Conservation (phyloP, 1,140 invertebrate species). For the Zaprionus taronus region DNA sequence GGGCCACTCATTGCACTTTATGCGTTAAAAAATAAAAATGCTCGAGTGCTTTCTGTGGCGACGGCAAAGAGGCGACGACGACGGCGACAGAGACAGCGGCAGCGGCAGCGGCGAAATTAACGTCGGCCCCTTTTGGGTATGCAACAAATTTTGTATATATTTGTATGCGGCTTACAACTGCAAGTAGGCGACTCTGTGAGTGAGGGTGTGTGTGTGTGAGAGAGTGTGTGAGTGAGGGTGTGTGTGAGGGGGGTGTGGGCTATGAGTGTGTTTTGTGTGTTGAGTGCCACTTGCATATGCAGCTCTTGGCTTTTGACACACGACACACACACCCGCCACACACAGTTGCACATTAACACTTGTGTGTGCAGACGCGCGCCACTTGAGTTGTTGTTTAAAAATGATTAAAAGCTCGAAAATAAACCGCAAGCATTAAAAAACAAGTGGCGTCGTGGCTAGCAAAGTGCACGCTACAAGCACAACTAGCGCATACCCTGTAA, state of each 20-base stretch:
- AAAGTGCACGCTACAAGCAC: not conserved
- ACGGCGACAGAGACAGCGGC: not conserved
- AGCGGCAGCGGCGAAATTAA: not conserved
- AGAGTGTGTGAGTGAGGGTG: not conserved
- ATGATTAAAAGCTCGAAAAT: slow-evolving; percentile 61
- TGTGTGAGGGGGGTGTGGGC: slow-evolving; percentile 11
- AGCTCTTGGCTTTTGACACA: slow-evolving; percentile 46
- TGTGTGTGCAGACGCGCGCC: slow-evolving; percentile 40
- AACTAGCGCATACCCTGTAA: slow-evolving; percentile 17
- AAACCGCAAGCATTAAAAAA: slow-evolving; percentile 38
- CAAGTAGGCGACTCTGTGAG: not conserved
- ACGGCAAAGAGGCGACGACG: not conserved
- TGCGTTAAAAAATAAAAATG: slow-evolving; percentile 56
- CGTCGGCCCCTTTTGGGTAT: slow-evolving; percentile 49
- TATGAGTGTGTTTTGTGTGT: slow-evolving; percentile 49
- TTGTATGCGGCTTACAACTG: slow-evolving; percentile 18
- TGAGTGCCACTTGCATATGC: slow-evolving; percentile 54
- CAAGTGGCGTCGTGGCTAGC: not conserved
- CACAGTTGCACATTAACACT: slow-evolving; percentile 26
- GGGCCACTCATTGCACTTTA: slow-evolving; percentile 51
- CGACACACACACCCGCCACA: slow-evolving; percentile 10
- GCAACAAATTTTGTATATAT: slow-evolving; percentile 45
- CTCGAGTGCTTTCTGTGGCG: slow-evolving; percentile 58
- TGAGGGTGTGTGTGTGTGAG: not conserved
- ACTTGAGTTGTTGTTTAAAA: slow-evolving; percentile 67